These are phyloP conservation scores for Pitangus sulphuratus DNA, from an alignment of 2,797 vertebrate species.

Conservation along the genomic window DNA sequence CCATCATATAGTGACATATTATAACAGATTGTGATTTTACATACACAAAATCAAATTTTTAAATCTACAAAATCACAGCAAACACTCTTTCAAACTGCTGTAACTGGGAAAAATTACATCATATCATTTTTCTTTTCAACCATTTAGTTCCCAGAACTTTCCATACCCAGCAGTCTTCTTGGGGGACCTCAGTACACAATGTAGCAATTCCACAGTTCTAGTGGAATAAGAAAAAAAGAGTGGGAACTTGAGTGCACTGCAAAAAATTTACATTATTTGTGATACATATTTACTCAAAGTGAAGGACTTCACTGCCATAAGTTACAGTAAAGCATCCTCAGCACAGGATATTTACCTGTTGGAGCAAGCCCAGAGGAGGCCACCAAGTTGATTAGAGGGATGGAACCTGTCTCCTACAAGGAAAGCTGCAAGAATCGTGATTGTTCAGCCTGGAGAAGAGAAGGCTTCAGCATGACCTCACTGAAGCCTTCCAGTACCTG, in stretches of 20 bases:
- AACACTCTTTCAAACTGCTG: not conserved
- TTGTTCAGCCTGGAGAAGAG: not conserved
- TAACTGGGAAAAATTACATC: not conserved
- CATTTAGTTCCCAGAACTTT: not conserved
- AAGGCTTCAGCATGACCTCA: not conserved
- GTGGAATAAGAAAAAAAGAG: not conserved
- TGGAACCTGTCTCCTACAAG: fast-evolving
- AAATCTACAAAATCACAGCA: not conserved
- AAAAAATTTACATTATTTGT: not conserved
- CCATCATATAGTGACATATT: not conserved
- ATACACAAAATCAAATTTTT: not conserved
- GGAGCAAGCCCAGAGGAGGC: fast-evolving
- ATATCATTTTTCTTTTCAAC: not conserved
- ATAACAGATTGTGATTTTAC: not conserved
- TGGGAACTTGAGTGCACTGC: not conserved
- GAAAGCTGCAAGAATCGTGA: not conserved
- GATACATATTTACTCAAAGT: not conserved
- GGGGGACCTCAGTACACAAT: not conserved
- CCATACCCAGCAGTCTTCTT: not conserved
- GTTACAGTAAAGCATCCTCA: not conserved
- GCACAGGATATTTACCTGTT: fast-evolving
- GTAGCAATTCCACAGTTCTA: not conserved
- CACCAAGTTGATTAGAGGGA: not conserved
- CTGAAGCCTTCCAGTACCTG: not conserved
- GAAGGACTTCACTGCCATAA: not conserved